These are phyloP conservation scores for Apis laboriosa DNA, from an alignment of 1,140 invertebrate species.

Conservation along the genomic window DNA sequence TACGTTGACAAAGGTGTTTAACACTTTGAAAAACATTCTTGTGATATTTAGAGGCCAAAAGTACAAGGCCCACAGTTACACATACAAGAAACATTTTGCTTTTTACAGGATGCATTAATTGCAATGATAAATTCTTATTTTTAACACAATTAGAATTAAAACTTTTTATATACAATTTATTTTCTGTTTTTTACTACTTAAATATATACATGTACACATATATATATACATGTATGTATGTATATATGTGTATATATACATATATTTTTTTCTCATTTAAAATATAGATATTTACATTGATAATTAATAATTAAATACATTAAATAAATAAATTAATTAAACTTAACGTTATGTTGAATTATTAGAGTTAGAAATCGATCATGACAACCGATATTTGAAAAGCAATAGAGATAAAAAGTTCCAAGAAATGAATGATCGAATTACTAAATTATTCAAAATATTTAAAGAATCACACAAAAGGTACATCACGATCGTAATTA, in stretches of 20 bases:
- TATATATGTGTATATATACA: not conserved
- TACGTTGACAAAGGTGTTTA: slow-evolving; percentile 71
- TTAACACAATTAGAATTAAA: slow-evolving; percentile 31
- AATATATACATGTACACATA: slow-evolving; percentile 4
- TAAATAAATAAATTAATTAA: slow-evolving; percentile 36
- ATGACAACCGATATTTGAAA: slow-evolving; percentile 9
- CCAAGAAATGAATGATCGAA: not conserved
- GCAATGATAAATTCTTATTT: slow-evolving; percentile 27
- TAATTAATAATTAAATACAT: slow-evolving; percentile 1
- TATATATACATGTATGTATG: not conserved
- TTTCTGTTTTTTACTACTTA: slow-evolving; percentile 3
- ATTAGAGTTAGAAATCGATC: slow-evolving; percentile 1
- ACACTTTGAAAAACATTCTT: slow-evolving; percentile 75
- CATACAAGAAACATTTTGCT: slow-evolving; percentile 76
- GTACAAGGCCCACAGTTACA: slow-evolving; percentile 74
- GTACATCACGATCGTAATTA: slow-evolving; percentile 46
- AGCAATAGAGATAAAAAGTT: not conserved
- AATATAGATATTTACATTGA: slow-evolving; percentile 16
- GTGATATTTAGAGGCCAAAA: slow-evolving; percentile 78
- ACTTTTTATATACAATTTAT: slow-evolving; percentile 50
- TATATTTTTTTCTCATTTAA: not conserved
- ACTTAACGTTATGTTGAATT: not conserved
- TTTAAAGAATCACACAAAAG: slow-evolving; percentile 30
- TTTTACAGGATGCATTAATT: slow-evolving; percentile 65
- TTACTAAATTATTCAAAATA: slow-evolving; percentile 22